phyloP scores from a whole-genome alignment of 23 tunicate genomes.

The Aplidium turbinatum region DNA sequence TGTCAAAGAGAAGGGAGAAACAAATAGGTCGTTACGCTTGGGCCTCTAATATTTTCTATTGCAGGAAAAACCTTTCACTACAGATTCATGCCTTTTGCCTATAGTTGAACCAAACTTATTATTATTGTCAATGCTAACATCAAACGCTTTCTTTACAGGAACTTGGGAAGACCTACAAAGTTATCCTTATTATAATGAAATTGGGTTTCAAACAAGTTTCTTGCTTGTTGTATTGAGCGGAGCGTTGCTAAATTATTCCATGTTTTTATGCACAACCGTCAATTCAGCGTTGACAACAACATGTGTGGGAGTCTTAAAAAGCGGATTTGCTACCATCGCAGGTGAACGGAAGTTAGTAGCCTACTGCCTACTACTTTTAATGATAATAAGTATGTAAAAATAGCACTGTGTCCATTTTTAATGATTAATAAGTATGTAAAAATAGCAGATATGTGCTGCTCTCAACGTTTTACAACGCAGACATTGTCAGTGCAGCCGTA shows the following conservation, averaged over 20 bases:
- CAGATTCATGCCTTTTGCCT: too few species aligned
- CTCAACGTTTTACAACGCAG: too few species aligned
- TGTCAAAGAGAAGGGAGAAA: too few species aligned
- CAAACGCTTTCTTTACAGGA: too few species aligned
- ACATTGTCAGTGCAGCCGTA: too few species aligned
- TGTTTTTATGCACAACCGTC: conserved; percentile 97
- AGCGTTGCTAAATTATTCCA: conserved; percentile 83
- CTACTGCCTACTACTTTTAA: background rate
- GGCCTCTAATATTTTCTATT: too few species aligned
- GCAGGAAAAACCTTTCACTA: too few species aligned
- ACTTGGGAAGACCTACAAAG: background rate
- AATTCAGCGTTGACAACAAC: conserved; percentile 94
- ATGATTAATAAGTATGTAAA: too few species aligned
- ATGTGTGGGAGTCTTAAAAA: conserved; percentile 90
- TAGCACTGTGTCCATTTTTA: background rate
- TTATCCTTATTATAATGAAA: conserved; percentile 13
- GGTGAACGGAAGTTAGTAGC: conserved; percentile 62
- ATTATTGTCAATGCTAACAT: too few species aligned
- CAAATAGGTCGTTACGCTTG: too few species aligned
- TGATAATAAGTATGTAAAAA: background rate
- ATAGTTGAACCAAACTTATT: too few species aligned
- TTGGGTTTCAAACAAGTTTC: conserved; percentile 46
- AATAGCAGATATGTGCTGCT: too few species aligned
- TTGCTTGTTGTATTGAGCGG: conserved; percentile 55
- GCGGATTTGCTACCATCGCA: conserved; percentile 72